phyloP scores from a whole-genome alignment of 2,797 vertebrate species.

The Pampus argenteus region DNA sequence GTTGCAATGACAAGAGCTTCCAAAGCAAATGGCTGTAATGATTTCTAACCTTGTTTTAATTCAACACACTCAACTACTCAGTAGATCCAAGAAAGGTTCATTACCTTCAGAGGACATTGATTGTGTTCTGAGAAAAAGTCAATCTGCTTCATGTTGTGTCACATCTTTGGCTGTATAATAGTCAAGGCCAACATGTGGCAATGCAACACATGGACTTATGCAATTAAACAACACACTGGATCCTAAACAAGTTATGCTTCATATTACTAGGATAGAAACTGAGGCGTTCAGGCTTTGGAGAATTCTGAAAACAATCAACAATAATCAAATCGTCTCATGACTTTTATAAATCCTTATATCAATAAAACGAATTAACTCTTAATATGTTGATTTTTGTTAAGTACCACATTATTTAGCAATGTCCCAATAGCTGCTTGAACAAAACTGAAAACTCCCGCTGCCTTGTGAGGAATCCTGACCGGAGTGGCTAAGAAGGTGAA shows the following conservation, averaged over 20 bases:
- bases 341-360: too few relatives aligned
- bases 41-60: constrained; percentile 22
- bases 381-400: too few relatives aligned
- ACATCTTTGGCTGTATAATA: constrained; percentile 1
- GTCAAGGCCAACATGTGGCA: constrained; percentile 10
- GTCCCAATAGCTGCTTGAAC: too few relatives aligned
- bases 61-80: constrained; percentile 22
- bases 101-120: constrained; percentile 6
- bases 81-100: neutral
- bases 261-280: neutral
- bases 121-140: constrained; percentile 10
- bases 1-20: constrained; percentile 13
- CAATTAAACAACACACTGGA: neutral
- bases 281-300: too few relatives aligned
- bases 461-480: too few relatives aligned
- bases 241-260: too few relatives aligned
- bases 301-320: too few relatives aligned
- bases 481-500: too few relatives aligned
- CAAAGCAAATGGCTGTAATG: constrained; percentile 17
- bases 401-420: too few relatives aligned
- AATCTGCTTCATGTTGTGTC: constrained; percentile 3
- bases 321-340: too few relatives aligned
- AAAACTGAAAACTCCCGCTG: too few relatives aligned
- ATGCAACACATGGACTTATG: neutral
- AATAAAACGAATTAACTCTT: too few relatives aligned